phyloP scores from a whole-genome alignment of 2,888 invertebrate genomes.

The Drosophila neotestacea region DNA sequence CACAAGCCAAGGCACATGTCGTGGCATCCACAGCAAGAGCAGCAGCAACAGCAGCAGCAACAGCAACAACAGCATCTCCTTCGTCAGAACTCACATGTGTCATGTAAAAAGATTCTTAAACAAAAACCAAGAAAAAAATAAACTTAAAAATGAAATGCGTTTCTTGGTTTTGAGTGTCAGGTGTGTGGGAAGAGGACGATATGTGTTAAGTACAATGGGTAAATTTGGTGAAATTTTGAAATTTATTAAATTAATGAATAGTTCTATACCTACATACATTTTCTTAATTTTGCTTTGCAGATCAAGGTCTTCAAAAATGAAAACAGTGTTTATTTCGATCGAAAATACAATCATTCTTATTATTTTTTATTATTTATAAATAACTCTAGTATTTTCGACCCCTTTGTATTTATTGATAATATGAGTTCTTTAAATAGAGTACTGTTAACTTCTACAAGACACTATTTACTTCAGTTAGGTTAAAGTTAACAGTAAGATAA shows the following conservation, averaged over 20 bases:
- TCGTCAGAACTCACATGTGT: constrained; percentile 55
- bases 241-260: neutral
- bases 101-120: constrained; percentile 77
- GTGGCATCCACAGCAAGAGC: constrained; percentile 31
- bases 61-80: constrained; percentile 3
- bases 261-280: no score
- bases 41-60: neutral
- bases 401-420: no score
- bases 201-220: constrained; percentile 27
- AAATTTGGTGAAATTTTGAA: neutral
- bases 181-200: constrained; percentile 23
- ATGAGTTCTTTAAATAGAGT: no score
- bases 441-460: no score
- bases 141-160: constrained; percentile 75
- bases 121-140: constrained; percentile 53
- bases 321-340: no score
- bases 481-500: neutral
- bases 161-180: constrained; percentile 65
- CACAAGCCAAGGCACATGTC: constrained; percentile 42
- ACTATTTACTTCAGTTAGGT: neutral
- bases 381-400: no score
- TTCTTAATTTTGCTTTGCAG: no score
- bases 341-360: no score
- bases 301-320: no score
- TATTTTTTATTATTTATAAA: no score